A percentile compares a stretch with the other conserved stretches of the same genome.
phyloP scores from a whole-genome alignment of 2,113 vertebrate genomes.

The Platanista minor region DNA sequence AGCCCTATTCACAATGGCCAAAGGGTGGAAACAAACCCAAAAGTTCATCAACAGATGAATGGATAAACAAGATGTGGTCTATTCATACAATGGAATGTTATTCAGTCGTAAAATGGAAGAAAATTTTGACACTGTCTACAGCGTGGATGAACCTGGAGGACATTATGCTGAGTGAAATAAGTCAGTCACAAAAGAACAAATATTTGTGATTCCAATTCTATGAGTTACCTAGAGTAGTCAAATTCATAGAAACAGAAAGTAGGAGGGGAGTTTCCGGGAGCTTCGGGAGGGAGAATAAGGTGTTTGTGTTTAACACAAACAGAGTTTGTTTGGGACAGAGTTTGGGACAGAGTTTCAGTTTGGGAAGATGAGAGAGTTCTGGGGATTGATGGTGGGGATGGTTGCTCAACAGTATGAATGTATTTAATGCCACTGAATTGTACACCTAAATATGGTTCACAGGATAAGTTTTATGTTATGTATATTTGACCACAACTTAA shows the following conservation, averaged over 20 bases:
- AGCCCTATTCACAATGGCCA: background rate
- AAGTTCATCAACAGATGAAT: fast-evolving
- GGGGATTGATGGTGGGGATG: background rate
- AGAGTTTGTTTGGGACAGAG: too few species aligned
- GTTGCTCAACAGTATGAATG: fast-evolving
- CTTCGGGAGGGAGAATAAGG: fast-evolving
- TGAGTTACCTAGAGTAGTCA: fast-evolving
- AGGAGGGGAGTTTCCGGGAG: fast-evolving
- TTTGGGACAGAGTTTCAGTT: background rate
- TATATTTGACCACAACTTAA: background rate
- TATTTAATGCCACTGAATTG: background rate
- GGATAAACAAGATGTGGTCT: background rate
- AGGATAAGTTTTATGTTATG: background rate
- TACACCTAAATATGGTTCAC: background rate
- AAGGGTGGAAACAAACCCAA: background rate
- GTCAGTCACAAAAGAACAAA: background rate
- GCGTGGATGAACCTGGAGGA: fast-evolving
- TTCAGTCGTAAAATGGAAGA: background rate
- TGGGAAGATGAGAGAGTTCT: background rate
- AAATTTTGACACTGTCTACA: fast-evolving
- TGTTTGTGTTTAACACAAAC: too few species aligned
- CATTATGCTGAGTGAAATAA: fast-evolving
- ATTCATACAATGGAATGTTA: fast-evolving
- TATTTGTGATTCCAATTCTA: fast-evolving
- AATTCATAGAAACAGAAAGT: background rate